Evolutionary conservation across 1,140 invertebrate species (phyloP), one percentile per base, ranked within the genome.

Genomic region (Pectinophora gossypiella): DNA sequence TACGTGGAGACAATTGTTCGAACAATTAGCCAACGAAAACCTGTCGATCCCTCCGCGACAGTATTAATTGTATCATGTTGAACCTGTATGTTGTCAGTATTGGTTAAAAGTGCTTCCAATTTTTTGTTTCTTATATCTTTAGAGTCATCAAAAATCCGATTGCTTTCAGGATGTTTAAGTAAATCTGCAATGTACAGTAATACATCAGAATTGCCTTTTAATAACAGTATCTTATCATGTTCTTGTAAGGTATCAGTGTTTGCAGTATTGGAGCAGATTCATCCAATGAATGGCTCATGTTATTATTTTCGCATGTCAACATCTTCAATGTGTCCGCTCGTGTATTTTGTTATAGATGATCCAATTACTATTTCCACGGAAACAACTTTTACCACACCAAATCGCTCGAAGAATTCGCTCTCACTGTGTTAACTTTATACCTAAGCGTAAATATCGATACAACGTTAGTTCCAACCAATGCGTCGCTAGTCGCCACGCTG

Each of bases 371-470:
- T 20, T 21, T 3, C 19, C 19, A 44, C 42, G 42, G 58, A 47
- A 32, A 35, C 38, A 27, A 49, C 32, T 59, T 53, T 47, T 48
- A 54, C 20, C 36, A 18, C 36, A 40, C 36, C 36, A 18, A 77
- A 77, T 79, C 72, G 76, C 73, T 85, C 82, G 82, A 78, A 85
- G 57, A 72, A 75, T 83, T 76, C 65, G 71, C 78, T 84, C 80
- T 51, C 74, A 81, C 69, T 36, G 58, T 64, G 51, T 78, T 71
- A 72, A 74, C 66, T 76, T 80, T 75, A 83, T 67, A 64, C 65
- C 78, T 85, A 82, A 81, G 82, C 82, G 64, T 81, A 84, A 76
- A 85, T 73, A 80, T 72, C 69, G 68, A 83, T 76, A 75, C 71
- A 80, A 79, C 61, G 62, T 75, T 72, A 72, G 67, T 72, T 66